Percentiles rank a stretch among this genome's conserved stretches.
Evolutionary conservation across 2,888 invertebrate species (phyloP).

Genomic region (Bombylius discolor): DNA sequence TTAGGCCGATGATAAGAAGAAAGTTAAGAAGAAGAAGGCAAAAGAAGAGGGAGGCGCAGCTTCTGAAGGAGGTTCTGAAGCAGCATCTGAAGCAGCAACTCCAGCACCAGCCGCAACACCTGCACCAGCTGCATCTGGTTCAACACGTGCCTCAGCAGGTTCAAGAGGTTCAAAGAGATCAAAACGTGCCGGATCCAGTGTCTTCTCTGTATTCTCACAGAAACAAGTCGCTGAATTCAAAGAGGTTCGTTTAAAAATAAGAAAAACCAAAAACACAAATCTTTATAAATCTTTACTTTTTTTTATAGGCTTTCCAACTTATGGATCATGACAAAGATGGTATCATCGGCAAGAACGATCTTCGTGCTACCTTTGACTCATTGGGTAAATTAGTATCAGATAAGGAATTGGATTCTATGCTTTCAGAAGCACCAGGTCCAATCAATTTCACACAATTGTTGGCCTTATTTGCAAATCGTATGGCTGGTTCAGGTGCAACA

Average conservation of each 20-base stretch:
- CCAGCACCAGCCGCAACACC: conserved; percentile 58
- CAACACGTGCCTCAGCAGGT: conserved; percentile 69
- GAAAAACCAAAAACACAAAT: background rate
- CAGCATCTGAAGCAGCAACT: conserved; percentile 44
- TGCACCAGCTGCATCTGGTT: conserved; percentile 52
- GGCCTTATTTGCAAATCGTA: conserved; percentile 81
- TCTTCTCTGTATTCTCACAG: conserved; percentile 95
- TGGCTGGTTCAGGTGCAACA: conserved; percentile 75
- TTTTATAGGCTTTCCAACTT: conserved; percentile 72
- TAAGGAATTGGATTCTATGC: conserved; percentile 84
- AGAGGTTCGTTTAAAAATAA: conserved; percentile 47
- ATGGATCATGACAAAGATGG: conserved; percentile 95
- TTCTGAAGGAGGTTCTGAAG: conserved; percentile 47
- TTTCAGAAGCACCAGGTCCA: conserved; percentile 75
- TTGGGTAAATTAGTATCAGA: conserved; percentile 81
- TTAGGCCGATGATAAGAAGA: conserved; percentile 89
- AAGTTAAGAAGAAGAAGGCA: conserved; percentile 80
- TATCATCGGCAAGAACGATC: conserved; percentile 77
- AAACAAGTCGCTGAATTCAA: conserved; percentile 94
- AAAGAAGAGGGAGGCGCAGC: conserved; percentile 51
- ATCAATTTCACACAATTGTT: conserved; percentile 92
- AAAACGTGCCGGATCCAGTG: conserved; percentile 86
- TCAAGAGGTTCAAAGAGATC: conserved; percentile 46
- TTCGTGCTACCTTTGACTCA: conserved; percentile 82
- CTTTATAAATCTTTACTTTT: background rate